Conservation (phyloP, 2,797 vertebrate species). For the Acanthurus leucopareius region DNA sequence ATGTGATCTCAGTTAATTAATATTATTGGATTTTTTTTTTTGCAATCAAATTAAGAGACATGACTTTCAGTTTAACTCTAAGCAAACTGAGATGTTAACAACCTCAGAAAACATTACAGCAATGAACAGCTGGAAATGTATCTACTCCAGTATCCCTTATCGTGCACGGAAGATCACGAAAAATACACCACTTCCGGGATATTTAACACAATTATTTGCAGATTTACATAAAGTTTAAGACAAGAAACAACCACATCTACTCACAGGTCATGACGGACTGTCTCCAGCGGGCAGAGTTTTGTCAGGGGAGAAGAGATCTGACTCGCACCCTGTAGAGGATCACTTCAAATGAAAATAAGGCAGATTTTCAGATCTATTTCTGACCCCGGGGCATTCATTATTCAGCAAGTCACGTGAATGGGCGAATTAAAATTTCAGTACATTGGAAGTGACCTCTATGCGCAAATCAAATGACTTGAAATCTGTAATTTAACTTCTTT, state of each 20-base stretch:
- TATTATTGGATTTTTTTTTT: neutral
- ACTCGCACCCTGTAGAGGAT: slow-evolving; percentile 89
- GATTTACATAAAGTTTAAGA: neutral
- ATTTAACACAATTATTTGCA: neutral
- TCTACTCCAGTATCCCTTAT: neutral
- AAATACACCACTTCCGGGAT: neutral
- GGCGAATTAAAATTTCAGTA: slow-evolving; percentile 93
- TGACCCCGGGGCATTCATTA: slow-evolving; percentile 93
- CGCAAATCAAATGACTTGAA: slow-evolving; percentile 79
- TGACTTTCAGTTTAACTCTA: neutral
- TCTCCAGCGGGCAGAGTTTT: slow-evolving; percentile 56
- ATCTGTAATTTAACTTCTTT: slow-evolving; percentile 77
- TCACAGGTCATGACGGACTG: slow-evolving; percentile 80
- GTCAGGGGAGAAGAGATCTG: slow-evolving; percentile 76
- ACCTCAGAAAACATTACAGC: neutral
- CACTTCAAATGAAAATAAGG: slow-evolving; percentile 91
- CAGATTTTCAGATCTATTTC: slow-evolving; percentile 91
- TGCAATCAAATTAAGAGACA: neutral
- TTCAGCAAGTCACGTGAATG: slow-evolving; percentile 95
- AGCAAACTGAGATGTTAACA: neutral
- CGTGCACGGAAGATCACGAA: neutral
- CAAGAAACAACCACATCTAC: slow-evolving; percentile 55
- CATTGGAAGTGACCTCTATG: slow-evolving; percentile 86
- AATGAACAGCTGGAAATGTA: neutral
- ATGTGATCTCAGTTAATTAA: neutral